Conservation (phyloP, 2,888 invertebrate genomes). For the Piscicola geometra region DNA sequence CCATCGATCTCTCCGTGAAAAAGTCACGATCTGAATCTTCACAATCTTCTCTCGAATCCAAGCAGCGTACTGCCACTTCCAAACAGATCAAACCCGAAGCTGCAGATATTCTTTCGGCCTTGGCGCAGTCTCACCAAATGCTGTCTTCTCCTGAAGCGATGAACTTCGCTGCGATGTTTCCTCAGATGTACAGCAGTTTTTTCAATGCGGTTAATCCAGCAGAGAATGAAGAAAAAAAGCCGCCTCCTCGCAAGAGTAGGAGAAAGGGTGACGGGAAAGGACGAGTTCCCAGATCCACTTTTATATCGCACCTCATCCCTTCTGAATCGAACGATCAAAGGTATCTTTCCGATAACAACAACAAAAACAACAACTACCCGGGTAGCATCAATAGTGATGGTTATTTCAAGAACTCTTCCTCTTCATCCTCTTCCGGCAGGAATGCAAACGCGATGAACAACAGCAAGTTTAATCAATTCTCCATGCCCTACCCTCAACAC, state of each 20-base stretch:
- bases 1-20: constrained; percentile 44
- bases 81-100: constrained; percentile 27
- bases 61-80: neutral
- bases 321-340: neutral
- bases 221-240: neutral
- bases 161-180: constrained; percentile 41
- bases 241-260: constrained; percentile 24
- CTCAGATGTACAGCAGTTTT: constrained; percentile 42
- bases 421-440: neutral
- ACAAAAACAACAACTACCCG: neutral
- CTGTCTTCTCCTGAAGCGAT: constrained; percentile 30
- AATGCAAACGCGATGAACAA: neutral
- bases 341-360: neutral
- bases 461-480: constrained; percentile 1
- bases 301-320: neutral
- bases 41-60: neutral
- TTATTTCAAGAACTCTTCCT: neutral
- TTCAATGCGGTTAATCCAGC: constrained; percentile 37
- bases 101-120: constrained; percentile 34
- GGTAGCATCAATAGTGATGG: neutral
- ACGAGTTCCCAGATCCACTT: neutral
- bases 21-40: constrained; percentile 33
- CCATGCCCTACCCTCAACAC: neutral
- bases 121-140: constrained; percentile 37
- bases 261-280: constrained; percentile 32